Base-by-base conservation (phyloP, 2,113 vertebrate genomes). In the Rutilus rutilus region DNA sequence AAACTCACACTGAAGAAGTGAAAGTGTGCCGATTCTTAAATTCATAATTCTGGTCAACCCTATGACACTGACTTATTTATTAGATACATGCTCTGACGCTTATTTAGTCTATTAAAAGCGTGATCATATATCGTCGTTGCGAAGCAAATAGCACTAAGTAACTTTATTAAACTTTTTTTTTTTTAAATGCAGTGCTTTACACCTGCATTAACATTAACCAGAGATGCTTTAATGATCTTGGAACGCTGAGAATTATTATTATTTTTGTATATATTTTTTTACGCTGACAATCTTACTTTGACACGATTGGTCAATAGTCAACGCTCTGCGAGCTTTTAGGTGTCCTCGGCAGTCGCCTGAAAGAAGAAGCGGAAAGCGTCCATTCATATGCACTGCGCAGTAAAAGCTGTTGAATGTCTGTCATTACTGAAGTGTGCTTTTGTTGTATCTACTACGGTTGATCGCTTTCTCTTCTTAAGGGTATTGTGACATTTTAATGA, bases 281-380 rank as follows among this genome's bases (percentile, higher is more conserved):
- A 8, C 39, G 2, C 50, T 52, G 15, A 1, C 7, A 9, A 19
- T 36, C 65, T 8, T 36, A 30, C 65, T 67, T 42, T 27, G 33
- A 69, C 62, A 6, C 15, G 76, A 36, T 33, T 85, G 83, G 75
- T 42, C 30, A 42, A 21, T 25, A 77, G 21, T 45, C 12, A 45
- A 52, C 45, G 15, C 27, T 12, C 33, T 42, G 30, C 2, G 5
- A 27, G 14, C 2, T 12, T 45, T n/a, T 62, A 65, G 84, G 75
- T 69, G 36, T 78, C 84, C 33, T 7, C 27, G 7, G 15, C 21
- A 50, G 42, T 23, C 25, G 84, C 84, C 84, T 78, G 84, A 71
- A 52, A 57, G 10, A 67, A 39, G 50, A 77, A 76, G 36, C 15
- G 14, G 42, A 50, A 50, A 25, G 1, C 17, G 36, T 21, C 69